A percentile compares a stretch with the other conserved stretches of the same genome.
phyloP scores from a whole-genome alignment of 2,888 invertebrate species.

The Brachylomia viminalis region DNA sequence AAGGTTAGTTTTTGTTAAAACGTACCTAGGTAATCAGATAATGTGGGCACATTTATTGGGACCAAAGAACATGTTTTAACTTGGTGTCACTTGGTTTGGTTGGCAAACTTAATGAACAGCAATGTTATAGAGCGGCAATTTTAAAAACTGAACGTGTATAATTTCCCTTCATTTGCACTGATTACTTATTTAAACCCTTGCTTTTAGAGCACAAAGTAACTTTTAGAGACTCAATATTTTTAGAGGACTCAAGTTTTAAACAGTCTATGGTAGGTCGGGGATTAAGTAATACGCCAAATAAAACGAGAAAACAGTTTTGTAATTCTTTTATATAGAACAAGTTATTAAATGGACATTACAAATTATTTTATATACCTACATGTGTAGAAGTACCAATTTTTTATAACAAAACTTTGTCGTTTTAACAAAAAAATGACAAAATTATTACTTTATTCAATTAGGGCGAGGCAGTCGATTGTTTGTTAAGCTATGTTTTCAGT shows the following conservation, averaged over 20 bases:
- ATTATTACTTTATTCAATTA: constrained; percentile 69
- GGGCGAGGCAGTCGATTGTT: constrained; percentile 29
- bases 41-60: not conserved
- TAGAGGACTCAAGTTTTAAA: not conserved
- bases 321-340: constrained; percentile 67
- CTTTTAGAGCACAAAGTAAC: not conserved
- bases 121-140: constrained; percentile 30
- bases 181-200: not conserved
- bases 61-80: not conserved
- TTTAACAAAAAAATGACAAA: constrained; percentile 86
- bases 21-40: not conserved
- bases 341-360: constrained; percentile 68
- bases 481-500: not conserved
- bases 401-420: constrained; percentile 81
- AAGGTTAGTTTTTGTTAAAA: not conserved
- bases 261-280: too few relatives aligned
- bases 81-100: constrained; percentile 3
- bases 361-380: constrained; percentile 57
- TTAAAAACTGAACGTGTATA: not conserved
- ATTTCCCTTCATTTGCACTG: not conserved
- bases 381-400: constrained; percentile 56
- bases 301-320: constrained; percentile 60
- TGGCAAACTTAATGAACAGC: constrained; percentile 3
- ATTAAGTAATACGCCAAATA: constrained; percentile 40
- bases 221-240: not conserved